Percentiles rank a stretch among this genome's conserved stretches.
Evolutionary conservation across 1,140 invertebrate species (phyloP).

Genomic region (Aphaenogaster rudis): DNA sequence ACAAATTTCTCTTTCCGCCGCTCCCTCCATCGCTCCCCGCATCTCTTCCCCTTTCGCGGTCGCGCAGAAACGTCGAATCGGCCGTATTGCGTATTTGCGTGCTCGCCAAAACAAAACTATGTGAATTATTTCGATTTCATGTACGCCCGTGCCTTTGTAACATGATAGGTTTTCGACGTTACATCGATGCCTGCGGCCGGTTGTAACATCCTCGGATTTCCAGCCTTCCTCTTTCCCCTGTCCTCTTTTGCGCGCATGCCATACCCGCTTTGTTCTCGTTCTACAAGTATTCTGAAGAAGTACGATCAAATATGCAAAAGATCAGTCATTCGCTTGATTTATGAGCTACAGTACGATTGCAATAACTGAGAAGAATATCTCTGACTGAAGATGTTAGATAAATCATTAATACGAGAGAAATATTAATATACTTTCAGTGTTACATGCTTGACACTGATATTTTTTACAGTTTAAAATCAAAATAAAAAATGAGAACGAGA

Average conservation of each 20-base stretch:
- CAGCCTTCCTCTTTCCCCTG: slow-evolving; percentile 25
- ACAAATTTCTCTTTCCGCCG: slow-evolving; percentile 30
- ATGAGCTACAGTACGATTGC: neutral
- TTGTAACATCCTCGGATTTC: slow-evolving; percentile 60
- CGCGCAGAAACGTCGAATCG: slow-evolving; percentile 34
- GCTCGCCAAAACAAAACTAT: slow-evolving; percentile 63
- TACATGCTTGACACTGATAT: neutral
- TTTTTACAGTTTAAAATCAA: neutral
- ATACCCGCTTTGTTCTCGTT: slow-evolving; percentile 17
- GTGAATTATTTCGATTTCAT: slow-evolving; percentile 74
- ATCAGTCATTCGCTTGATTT: neutral
- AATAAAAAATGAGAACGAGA: neutral
- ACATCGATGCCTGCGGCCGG: slow-evolving; percentile 50
- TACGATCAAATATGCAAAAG: slow-evolving; percentile 14
- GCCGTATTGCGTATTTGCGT: slow-evolving; percentile 68
- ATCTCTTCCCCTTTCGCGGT: slow-evolving; percentile 13
- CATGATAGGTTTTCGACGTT: slow-evolving; percentile 63
- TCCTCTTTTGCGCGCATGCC: slow-evolving; percentile 5
- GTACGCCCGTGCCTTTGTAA: slow-evolving; percentile 63
- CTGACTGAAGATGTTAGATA: neutral
- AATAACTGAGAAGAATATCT: neutral
- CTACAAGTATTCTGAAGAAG: slow-evolving; percentile 18
- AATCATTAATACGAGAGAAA: neutral
- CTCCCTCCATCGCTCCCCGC: neutral
- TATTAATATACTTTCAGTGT: neutral